phyloP scores from a whole-genome alignment of 35 echinoderm and acorn worm genomes.

The Holothuria glaberrima region DNA sequence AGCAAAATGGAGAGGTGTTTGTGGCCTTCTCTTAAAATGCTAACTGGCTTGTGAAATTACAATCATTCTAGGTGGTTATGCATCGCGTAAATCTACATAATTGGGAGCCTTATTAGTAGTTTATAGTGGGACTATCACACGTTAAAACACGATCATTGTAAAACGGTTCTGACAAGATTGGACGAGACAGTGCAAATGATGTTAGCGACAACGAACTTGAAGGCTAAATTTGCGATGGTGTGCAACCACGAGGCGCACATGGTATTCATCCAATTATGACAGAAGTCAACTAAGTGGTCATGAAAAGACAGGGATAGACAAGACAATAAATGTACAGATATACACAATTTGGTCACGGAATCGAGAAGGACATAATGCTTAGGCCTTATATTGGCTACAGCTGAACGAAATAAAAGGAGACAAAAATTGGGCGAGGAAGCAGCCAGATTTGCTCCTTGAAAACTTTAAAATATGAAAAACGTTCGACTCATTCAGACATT shows the following conservation, averaged over 20 bases:
- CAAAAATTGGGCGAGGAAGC: too few relatives aligned
- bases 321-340: too few relatives aligned
- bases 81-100: slow-evolving; percentile 15
- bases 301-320: too few relatives aligned
- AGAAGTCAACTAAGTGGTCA: too few relatives aligned
- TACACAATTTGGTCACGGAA: too few relatives aligned
- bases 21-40: slow-evolving; percentile 28
- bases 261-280: background rate
- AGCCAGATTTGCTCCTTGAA: too few relatives aligned
- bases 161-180: slow-evolving; percentile 18
- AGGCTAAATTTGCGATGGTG: too few relatives aligned
- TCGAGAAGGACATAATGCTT: too few relatives aligned
- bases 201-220: background rate
- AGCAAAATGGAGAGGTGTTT: slow-evolving; percentile 2
- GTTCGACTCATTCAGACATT: too few relatives aligned
- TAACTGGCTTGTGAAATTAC: slow-evolving; percentile 14
- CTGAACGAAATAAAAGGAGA: too few relatives aligned
- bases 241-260: background rate
- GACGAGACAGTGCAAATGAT: background rate
- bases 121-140: background rate
- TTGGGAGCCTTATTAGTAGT: background rate
- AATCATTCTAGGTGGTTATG: slow-evolving; percentile 10
- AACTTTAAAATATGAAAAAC: too few relatives aligned
- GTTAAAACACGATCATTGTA: background rate
- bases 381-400: too few relatives aligned